Percentiles rank a stretch among this genome's conserved stretches.
phyloP scores from a whole-genome alignment of 30 jellyfish, hydroid and myxozoan species.

The Hydractinia symbiolongicarpus region DNA sequence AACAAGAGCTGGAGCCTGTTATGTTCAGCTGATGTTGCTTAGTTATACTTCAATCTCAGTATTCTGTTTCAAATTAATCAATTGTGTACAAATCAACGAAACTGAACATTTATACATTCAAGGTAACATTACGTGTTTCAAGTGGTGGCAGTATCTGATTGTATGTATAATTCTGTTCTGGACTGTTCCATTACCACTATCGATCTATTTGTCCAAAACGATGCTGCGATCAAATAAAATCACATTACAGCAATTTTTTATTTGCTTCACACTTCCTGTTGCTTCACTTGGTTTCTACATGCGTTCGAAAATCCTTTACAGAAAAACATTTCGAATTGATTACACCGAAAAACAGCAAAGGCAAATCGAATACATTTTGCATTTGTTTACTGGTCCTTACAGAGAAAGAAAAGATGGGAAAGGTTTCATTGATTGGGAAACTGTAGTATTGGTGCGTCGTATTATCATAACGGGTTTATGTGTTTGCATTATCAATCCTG shows the following conservation, averaged over 20 bases:
- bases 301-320: neutral
- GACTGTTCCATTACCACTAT: constrained; percentile 31
- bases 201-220: constrained; percentile 7
- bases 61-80: constrained; percentile 4
- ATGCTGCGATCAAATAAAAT: constrained; percentile 15
- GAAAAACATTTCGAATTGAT: neutral
- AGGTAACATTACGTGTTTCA: constrained; percentile 34
- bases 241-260: neutral
- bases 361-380: no score
- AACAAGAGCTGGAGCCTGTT: neutral
- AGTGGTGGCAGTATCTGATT: constrained; percentile 31
- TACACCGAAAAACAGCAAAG: no score
- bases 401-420: neutral
- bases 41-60: constrained; percentile 18
- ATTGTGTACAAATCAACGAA: constrained; percentile 18
- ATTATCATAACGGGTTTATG: constrained; percentile 8
- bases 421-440: constrained; percentile 22
- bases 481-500: constrained; percentile 11
- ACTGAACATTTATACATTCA: constrained; percentile 25
- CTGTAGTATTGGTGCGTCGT: constrained; percentile 32
- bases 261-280: constrained; percentile 1
- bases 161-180: constrained; percentile 17
- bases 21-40: constrained; percentile 25
- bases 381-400: neutral
- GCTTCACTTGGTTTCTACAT: neutral